Conservation (phyloP, 2,113 vertebrate species). For the Phrynosoma platyrhinos region DNA sequence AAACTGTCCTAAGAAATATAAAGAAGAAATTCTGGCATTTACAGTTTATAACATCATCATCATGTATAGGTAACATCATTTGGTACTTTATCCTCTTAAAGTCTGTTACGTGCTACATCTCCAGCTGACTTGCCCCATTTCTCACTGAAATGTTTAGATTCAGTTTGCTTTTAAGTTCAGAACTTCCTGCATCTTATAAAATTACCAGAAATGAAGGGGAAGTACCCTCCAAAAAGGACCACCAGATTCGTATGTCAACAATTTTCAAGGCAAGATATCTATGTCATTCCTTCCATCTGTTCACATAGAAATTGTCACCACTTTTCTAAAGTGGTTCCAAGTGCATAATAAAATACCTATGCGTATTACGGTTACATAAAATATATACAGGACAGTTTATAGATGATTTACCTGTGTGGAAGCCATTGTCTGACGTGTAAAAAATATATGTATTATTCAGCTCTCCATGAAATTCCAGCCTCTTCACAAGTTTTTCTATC, state of each 20-base stretch:
- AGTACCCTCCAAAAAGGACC: no score
- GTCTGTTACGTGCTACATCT: not conserved
- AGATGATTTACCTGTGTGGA: slow-evolving; percentile 88
- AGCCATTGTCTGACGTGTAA: slow-evolving; percentile 97
- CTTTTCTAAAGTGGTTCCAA: not conserved
- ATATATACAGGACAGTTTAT: not conserved
- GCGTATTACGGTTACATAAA: not conserved
- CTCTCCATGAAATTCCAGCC: slow-evolving; percentile 85
- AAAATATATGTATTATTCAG: slow-evolving; percentile 93
- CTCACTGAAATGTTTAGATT: not conserved
- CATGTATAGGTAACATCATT: not conserved
- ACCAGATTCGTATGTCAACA: not conserved
- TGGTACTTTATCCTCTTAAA: not conserved
- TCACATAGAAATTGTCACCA: not conserved
- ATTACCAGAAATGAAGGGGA: not conserved
- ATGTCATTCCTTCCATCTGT: not conserved
- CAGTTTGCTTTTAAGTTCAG: not conserved
- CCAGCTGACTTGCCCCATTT: not conserved
- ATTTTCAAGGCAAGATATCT: not conserved
- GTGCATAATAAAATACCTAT: not conserved
- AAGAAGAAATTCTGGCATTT: slow-evolving; percentile 21
- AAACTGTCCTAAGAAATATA: slow-evolving; percentile 87
- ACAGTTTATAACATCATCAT: not conserved
- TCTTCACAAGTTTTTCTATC: slow-evolving; percentile 91
- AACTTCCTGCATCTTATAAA: not conserved